These are phyloP conservation scores for Drosophila prostipennis DNA, from an alignment of 2,888 invertebrate genomes.

Conservation along the genomic window DNA sequence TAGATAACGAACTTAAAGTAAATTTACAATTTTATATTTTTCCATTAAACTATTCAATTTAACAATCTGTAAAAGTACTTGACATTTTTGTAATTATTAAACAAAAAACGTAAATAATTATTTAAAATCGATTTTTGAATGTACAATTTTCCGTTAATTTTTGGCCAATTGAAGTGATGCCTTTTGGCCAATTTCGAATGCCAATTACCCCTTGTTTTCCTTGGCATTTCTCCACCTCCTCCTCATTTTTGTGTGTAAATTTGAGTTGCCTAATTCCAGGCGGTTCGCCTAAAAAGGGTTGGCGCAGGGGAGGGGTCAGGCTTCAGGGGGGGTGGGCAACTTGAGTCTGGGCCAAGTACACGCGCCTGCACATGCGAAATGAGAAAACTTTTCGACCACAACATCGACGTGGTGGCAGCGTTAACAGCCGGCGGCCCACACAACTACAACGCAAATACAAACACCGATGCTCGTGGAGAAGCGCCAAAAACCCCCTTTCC, in stretches of 20 bases:
- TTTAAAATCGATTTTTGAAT: too few relatives aligned
- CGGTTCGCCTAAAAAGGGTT: not conserved
- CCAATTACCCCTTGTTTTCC: not conserved
- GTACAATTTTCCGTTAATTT: too few relatives aligned
- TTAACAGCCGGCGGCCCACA: constrained; percentile 41
- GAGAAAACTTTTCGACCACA: constrained; percentile 78
- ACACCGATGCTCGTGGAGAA: constrained; percentile 15
- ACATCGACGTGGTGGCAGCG: constrained; percentile 67
- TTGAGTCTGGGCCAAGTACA: constrained; percentile 42
- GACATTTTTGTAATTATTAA: too few relatives aligned
- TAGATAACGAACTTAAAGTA: too few relatives aligned
- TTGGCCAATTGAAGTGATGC: not conserved
- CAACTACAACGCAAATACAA: constrained; percentile 62
- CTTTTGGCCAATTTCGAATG: not conserved
- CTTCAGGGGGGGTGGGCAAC: constrained; percentile 1
- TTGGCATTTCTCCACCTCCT: not conserved
- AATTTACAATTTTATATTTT: too few relatives aligned
- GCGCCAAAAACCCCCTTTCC: constrained; percentile 14
- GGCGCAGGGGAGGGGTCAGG: not conserved
- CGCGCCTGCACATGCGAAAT: constrained; percentile 65
- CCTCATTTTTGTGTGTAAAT: not conserved
- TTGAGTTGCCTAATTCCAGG: constrained; percentile 30
- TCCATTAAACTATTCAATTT: too few relatives aligned
- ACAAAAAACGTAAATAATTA: too few relatives aligned
- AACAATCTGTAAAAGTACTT: too few relatives aligned